A percentile compares a stretch with the other conserved stretches of the same genome.
These are phyloP conservation scores for Heliconius nattereri DNA, from an alignment of 1,140 invertebrate species.

Conservation along the genomic window DNA sequence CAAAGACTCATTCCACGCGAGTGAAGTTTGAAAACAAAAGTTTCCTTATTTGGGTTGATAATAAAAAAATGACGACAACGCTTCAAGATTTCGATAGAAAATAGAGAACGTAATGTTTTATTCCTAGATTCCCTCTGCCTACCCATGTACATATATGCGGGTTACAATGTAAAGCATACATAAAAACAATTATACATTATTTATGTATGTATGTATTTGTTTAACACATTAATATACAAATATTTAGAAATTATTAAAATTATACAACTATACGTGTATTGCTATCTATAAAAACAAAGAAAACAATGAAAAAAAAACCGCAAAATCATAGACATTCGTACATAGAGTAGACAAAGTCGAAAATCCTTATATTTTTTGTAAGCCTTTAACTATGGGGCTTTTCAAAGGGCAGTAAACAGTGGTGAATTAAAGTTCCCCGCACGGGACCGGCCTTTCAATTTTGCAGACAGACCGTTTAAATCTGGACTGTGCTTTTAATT, in stretches of 20 bases:
- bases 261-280: neutral
- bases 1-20: neutral
- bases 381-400: neutral
- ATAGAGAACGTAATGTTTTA: no score
- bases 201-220: no score
- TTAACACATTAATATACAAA: no score
- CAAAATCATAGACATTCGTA: neutral
- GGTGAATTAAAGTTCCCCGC: neutral
- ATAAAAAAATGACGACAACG: no score
- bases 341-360: neutral
- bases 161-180: no score
- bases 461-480: conserved; percentile 7
- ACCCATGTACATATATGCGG: no score
- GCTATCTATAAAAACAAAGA: neutral
- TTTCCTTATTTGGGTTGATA: no score
- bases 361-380: conserved; percentile 3
- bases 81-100: no score
- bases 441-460: neutral
- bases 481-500: neutral
- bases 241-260: neutral
- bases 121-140: no score
- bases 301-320: neutral
- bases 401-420: neutral
- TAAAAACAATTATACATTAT: no score
- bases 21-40: no score